phyloP scores from a whole-genome alignment of 2,113 vertebrate genomes.

The Nothocercus julius region DNA sequence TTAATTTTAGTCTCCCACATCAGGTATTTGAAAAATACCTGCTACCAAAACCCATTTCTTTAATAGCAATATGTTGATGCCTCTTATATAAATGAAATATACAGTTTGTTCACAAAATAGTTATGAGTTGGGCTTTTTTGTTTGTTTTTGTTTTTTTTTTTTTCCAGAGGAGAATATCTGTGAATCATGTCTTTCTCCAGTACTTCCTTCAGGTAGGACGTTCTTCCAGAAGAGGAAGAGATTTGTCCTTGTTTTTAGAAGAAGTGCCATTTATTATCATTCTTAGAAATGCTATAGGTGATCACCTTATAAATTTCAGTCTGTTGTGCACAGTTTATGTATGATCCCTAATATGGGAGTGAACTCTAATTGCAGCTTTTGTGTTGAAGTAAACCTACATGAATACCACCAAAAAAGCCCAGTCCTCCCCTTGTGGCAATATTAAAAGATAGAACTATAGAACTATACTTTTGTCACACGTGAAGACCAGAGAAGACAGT shows the following conservation, averaged over 20 bases:
- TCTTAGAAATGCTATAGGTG: neutral
- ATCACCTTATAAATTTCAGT: neutral
- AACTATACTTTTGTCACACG: accelerated
- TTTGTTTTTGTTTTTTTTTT: slow-evolving; percentile 28
- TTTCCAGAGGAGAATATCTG: slow-evolving; percentile 94
- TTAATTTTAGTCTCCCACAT: neutral
- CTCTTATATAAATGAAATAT: neutral
- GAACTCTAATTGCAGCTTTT: neutral
- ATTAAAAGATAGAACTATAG: neutral
- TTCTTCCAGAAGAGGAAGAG: neutral
- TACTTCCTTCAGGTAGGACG: slow-evolving; percentile 91
- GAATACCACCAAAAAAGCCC: too few relatives aligned
- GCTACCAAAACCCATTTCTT: neutral
- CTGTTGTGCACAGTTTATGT: neutral
- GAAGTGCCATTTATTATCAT: neutral
- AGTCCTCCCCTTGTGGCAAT: too few relatives aligned
- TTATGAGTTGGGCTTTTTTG: neutral
- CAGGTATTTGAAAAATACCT: neutral
- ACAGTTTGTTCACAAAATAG: neutral
- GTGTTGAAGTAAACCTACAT: neutral
- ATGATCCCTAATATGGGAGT: neutral
- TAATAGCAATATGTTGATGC: neutral
- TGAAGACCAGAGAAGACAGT: neutral
- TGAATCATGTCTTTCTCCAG: slow-evolving; percentile 89
- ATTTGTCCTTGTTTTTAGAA: neutral